Evolutionary conservation across 2,797 vertebrate genomes (phyloP).

Genomic region (Muscicapa striata): DNA sequence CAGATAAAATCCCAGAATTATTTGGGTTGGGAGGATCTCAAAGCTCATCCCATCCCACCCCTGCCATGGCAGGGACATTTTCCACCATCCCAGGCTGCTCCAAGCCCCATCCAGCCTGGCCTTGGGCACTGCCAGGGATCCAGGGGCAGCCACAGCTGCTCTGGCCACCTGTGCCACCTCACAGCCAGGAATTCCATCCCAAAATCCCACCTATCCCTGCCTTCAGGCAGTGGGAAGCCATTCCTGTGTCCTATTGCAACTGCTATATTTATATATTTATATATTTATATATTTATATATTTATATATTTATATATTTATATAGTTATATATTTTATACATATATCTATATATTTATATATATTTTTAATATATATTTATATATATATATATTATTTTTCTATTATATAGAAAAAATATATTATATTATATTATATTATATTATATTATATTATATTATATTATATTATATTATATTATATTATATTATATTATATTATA

Average conservation of each 20-base stretch:
- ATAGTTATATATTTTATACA: too few species aligned
- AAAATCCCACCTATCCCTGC: background rate
- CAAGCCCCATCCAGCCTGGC: accelerated
- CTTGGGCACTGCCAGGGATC: background rate
- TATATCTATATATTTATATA: too few species aligned
- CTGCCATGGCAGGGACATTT: background rate
- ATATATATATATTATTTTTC: too few species aligned
- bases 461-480: too few species aligned
- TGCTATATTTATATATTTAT: too few species aligned
- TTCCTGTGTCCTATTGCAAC: background rate
- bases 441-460: too few species aligned
- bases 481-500: too few species aligned
- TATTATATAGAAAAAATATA: too few species aligned
- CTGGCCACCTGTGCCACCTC: background rate
- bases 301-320: too few species aligned
- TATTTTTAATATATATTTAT: too few species aligned
- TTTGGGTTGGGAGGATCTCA: background rate
- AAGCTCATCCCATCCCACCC: accelerated
- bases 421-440: too few species aligned
- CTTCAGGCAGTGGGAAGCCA: background rate
- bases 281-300: too few species aligned
- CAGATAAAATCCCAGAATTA: background rate
- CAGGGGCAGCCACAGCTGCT: background rate
- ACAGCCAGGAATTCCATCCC: background rate
- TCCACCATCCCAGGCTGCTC: accelerated